These are phyloP conservation scores for Neoseiulus cucumeris DNA, from an alignment of 1,140 invertebrate genomes.

Conservation along the genomic window DNA sequence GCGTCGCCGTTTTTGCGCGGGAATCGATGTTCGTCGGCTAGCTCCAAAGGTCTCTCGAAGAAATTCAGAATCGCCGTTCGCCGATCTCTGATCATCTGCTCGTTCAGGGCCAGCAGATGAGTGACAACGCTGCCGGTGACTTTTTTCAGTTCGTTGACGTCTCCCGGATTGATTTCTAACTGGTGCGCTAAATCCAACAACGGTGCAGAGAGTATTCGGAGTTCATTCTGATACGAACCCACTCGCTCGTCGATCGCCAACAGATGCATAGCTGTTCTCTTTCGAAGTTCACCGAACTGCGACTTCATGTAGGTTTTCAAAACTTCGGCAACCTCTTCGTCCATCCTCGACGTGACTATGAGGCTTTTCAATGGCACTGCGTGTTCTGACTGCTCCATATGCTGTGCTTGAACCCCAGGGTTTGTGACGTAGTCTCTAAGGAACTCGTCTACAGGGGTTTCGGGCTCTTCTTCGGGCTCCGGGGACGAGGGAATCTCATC, in stretches of 20 bases:
- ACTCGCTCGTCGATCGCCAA: not conserved
- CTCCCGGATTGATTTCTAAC: not conserved
- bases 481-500: slow-evolving; percentile 1
- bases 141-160: not conserved
- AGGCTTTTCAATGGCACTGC: not conserved
- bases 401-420: not conserved
- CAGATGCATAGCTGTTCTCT: slow-evolving; percentile 3
- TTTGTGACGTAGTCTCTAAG: not conserved
- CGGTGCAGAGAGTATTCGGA: not conserved
- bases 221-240: not conserved
- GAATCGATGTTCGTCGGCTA: not conserved
- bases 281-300: slow-evolving; percentile 1
- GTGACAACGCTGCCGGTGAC: not conserved
- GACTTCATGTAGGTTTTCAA: slow-evolving; percentile 9
- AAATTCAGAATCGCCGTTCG: not conserved
- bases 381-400: not conserved
- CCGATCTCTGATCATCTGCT: not conserved
- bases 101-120: not conserved
- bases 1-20: not conserved
- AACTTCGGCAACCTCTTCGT: not conserved
- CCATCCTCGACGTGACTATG: not conserved
- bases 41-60: not conserved
- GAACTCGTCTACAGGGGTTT: not conserved
- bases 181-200: not conserved
- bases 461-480: not conserved